Percentiles rank a stretch among this genome's conserved stretches.
Evolutionary conservation across 2,797 vertebrate species (phyloP).

Genomic region (Morus bassanus): DNA sequence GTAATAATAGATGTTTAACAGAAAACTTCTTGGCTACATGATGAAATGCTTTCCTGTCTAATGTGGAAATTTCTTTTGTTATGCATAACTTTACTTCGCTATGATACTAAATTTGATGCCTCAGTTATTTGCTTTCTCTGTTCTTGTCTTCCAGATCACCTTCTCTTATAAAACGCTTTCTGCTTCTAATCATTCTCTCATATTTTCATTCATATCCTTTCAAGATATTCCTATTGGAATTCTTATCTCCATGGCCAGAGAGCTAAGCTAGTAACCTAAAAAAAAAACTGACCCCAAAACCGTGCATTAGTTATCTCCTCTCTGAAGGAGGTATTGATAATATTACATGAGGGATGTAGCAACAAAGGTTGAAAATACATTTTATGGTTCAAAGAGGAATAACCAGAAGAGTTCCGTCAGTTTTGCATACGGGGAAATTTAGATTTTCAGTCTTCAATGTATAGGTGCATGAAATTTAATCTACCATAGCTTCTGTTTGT

Average conservation of each 20-base stretch:
- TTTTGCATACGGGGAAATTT: not conserved
- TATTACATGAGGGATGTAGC: not conserved
- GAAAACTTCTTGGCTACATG: not conserved
- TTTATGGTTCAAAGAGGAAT: not conserved
- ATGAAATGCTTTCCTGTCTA: not conserved
- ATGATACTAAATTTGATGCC: not conserved
- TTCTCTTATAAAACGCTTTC: not conserved
- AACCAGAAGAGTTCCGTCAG: not conserved
- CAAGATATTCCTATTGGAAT: not conserved
- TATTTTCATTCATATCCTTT: not conserved
- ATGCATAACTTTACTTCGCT: too few relatives aligned
- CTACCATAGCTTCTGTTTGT: not conserved
- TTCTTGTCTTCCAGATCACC: not conserved
- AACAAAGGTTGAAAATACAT: not conserved
- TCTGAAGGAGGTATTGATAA: not conserved
- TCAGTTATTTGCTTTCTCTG: not conserved
- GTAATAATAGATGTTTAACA: not conserved
- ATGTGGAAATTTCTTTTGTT: not conserved
- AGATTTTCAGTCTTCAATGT: not conserved
- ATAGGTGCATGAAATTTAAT: not conserved
- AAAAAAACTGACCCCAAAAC: not conserved
- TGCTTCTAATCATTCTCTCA: not conserved
- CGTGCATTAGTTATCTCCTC: not conserved
- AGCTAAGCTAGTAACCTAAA: not conserved
- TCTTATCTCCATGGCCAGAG: not conserved